Base-by-base conservation (phyloP, 2,797 vertebrate species). In the Notolepis coatsorum region DNA sequence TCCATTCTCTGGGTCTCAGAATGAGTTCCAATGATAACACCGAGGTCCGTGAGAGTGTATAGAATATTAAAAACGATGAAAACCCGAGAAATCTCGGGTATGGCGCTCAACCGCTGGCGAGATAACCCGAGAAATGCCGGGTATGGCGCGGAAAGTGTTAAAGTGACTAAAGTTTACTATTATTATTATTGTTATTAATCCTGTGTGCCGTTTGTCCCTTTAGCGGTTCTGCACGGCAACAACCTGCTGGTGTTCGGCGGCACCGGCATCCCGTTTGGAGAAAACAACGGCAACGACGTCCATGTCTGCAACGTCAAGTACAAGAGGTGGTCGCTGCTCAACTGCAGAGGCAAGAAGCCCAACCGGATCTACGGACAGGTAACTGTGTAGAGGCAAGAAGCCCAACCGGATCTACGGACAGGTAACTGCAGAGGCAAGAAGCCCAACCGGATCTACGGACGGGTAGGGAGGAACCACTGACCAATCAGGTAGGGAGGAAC, bases 341-440 rank as follows among this genome's bases (percentile, higher is more conserved):
- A 94, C 91, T 98, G 98, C 84, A 89, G 95, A 1, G 98, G 98
- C 23, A 98, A 98, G 90, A 99, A 98, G 73, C 98, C 98, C 37
- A 98, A 95, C 72, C 90, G 96, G 15, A 98, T 99, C 71, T 99
- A 99, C 0, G 98, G 98, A 75, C 98, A 99, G 96, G 98, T 99
- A 86, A 42, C 2, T 3, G 38, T 15, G 5, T n/a, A n/a, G n/a
- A n/a, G n/a, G n/a, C 23, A 98, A 98, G 90, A 99, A 98, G 73
- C 98, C 98, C 37, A 98, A 95, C 72, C 90, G 96, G 15, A 98
- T 99, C 71, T 99, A 99, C 0, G 98, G 98, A 75, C 98, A 99
- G 96, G 98, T 99, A 86, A 42, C 2, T 3, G 38, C n/a, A n/a
- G n/a, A n/a, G n/a, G n/a, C 23, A 98, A 98, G 90, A 99, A 98